Evolutionary conservation across 2,888 invertebrate species (phyloP), one percentile per base, ranked within the genome.

Genomic region (Apocheima hispidaria): DNA sequence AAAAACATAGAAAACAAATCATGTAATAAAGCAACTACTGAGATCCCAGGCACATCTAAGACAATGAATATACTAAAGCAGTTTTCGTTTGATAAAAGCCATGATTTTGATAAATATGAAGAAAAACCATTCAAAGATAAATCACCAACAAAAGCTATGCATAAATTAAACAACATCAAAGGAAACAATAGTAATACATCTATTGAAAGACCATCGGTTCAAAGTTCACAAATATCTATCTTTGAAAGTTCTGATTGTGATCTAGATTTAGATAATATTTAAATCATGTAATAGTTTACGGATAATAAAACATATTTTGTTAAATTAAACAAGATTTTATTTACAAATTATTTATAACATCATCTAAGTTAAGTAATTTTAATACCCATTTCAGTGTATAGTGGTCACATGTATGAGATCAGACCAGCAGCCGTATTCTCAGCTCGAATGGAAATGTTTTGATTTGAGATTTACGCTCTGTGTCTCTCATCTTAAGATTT

Each of bases 241-340:
- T 93, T 93, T 83, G 93, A 93, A 72, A 89, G 80, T 75, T 85
- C 88, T 40, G 91, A 93, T 77, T 92, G 92, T 87, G 92, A 93
- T 84, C 86, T 93, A 70, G 91, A 90, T 81, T 83, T 93, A 74
- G 90, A 93, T 77, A 82, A 93, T 77, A 82, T 93, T 68, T 92
- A 72, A 72, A 81, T 79, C 74, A 77, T 77, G 74, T 66, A 26
- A 59, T 46, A 51, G 48, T 36, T 14, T 1, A 33, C 52, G 30
- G 49, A 68, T 60, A 69, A 71, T 71, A 65, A 65, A 57, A 65
- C 23, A n/a, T 40, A 30, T 60, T 30, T 40, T 64, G 46, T 63
- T 64, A 61, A 64, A 49, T 54, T 64, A 62, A 57, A 21, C 50
- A 62, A 55, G 53, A 14, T 56, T 63, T 40, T 63, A 65, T 69